Evolutionary conservation across 1,140 invertebrate genomes (phyloP).

Genomic region (Cherax quadricarinatus): DNA sequence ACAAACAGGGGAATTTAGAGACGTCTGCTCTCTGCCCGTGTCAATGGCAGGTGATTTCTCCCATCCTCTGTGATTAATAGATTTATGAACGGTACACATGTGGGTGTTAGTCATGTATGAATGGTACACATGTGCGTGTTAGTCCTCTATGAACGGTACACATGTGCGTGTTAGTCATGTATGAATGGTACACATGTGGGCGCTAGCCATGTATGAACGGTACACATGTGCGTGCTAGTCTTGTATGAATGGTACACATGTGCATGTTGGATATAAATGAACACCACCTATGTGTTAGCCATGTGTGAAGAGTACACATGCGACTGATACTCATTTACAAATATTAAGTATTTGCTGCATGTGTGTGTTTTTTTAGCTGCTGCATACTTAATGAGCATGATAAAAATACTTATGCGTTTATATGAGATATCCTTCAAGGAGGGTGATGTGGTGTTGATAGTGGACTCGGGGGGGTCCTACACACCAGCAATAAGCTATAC

Average conservation of each 20-base stretch:
- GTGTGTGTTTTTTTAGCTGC: no score
- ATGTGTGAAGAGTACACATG: not conserved
- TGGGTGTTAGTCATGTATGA: not conserved
- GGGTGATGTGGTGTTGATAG: no score
- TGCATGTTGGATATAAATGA: no score
- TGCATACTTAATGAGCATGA: no score
- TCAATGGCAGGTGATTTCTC: not conserved
- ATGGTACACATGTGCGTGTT: not conserved
- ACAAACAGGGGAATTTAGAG: conserved; percentile 18
- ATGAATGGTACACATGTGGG: no score
- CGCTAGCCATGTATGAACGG: not conserved
- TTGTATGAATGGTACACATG: not conserved
- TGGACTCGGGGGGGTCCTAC: no score
- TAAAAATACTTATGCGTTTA: no score
- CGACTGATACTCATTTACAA: not conserved
- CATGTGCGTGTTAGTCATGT: not conserved
- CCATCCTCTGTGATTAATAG: not conserved
- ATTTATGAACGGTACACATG: not conserved
- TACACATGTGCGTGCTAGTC: not conserved
- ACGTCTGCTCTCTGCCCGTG: not conserved
- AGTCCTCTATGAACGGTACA: no score
- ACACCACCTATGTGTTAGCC: no score
- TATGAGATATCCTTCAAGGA: no score
- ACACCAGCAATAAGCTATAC: no score
- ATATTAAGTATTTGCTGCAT: not conserved